Base-by-base conservation (phyloP, 64 coral and sea anemone species). In the Dendrophyllia cribrosa region DNA sequence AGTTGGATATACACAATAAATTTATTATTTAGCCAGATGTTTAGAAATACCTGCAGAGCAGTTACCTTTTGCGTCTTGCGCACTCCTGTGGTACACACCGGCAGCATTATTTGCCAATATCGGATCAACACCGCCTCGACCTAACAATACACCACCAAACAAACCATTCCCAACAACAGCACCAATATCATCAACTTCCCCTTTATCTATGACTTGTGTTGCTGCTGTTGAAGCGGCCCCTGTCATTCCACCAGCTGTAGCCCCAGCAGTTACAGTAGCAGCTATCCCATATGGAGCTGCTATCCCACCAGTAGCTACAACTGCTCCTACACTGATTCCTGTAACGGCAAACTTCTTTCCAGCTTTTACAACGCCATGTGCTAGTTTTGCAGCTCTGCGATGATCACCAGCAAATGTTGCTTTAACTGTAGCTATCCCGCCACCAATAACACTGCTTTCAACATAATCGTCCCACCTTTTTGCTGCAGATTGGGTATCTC, bases 371-470 rank as follows among this genome's bases (percentile, higher is more conserved):
- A 4, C 17, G 49, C 85, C 67, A 73, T 73, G 0, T 26, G 25
- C 15, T 6, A 51, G 16, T 10, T 71, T 55, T 21, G 58, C 22
- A 23, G 85, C 85, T 49, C 6, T 10, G 22, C 73, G 3, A 2
- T 53, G 13, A 55, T 87, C 67, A 3, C 85, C 85, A 51, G 4
- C 49, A 69, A 50, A 16, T 23, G 3, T 72, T 10, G 63, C 85
- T 47, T 10, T 48, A 20, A 58, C 6, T 5, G 66, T 20, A 0
- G 5, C 63, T 9, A 87, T 0, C 11, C 66, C 67, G 12, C 64
- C 67, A 52, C 85, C 85, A 72, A 87, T 87, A 3, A 87, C 47
- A 69, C 85, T 87, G 51, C 51, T 73, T 24, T 87, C 85, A 48
- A 26, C 21, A 48, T 87, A 87, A n/a, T n/a, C 20, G 45, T 87